Base-by-base conservation (phyloP, 2,113 vertebrate species). In the Hippocampus barbouri region DNA sequence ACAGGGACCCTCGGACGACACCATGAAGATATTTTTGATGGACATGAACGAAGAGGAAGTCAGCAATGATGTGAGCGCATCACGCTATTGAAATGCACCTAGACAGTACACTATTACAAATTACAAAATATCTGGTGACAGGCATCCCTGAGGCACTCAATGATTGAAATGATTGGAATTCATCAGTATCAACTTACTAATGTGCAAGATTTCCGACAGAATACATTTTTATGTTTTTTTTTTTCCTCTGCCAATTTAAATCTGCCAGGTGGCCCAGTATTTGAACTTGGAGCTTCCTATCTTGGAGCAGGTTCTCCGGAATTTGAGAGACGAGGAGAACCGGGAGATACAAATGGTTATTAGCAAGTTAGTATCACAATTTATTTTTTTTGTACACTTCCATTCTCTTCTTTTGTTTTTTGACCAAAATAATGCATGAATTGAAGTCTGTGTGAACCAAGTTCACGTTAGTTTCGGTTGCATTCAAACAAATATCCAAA, bases 21-120 rank as follows among this genome's bases (percentile, higher is more conserved):
- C 94, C 16, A 94, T 95, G 83, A 94, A 89, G 76, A 93, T 98
- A 66, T 98, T 98, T 68, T 89, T 98, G 73, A 96, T 98, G 95
- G 94, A 98, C 80, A 88, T 90, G 67, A 92, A 94, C 0, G 92
- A 93, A 75, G 91, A 95, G 69, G 96, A 98, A 93, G 92, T 98
- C 34, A 98, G 94, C 91, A 92, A 92, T 71, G 94, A 96, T 45
- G 97, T 98, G 92, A 0, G 94, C 83, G 20, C 5, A 7, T 3
- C 57, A 61, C 34, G 2, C 12, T 45, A 5, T 34, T 5, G 30
- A 34, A 34, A 34, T 34, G 30, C 30, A 34, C 30, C 30, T 34
- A 4, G 30, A 34, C 43, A 45, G 10, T 12, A 10, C 11, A 43
- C 10, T 43, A 11, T 43, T 43, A 43, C 41, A 43, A 43, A 43